phyloP scores from a whole-genome alignment of 2,797 vertebrate species.

The Cuculus canorus region DNA sequence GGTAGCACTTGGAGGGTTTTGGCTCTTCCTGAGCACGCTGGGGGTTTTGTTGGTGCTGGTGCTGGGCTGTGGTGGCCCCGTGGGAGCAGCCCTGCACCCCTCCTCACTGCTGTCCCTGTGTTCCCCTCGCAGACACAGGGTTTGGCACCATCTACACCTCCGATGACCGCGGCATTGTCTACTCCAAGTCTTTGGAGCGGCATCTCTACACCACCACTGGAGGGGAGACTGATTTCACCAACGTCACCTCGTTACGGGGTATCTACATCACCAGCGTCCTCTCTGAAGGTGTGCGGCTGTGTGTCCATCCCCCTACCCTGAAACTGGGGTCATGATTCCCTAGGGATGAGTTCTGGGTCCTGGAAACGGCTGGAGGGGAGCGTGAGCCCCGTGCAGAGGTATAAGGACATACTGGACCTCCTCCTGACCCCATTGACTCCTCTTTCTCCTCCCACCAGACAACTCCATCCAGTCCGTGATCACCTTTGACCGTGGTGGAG shows the following conservation, averaged over 20 bases:
- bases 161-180: constrained; percentile 90
- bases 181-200: constrained; percentile 92
- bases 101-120: neutral
- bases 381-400: fast-evolving
- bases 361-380: neutral
- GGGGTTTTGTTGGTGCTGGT: fast-evolving
- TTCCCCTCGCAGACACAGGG: constrained; percentile 82
- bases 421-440: fast-evolving
- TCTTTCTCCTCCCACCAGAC: constrained; percentile 76
- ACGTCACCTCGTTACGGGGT: constrained; percentile 91
- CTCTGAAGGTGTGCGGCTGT: constrained; percentile 80
- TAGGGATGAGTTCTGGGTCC: no score
- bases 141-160: constrained; percentile 94
- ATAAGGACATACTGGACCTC: fast-evolving
- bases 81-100: neutral
- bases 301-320: neutral
- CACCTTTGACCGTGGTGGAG: constrained; percentile 92
- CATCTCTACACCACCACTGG: constrained; percentile 92
- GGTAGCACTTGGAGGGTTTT: neutral
- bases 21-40: neutral
- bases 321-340: neutral
- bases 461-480: constrained; percentile 90
- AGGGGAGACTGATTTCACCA: constrained; percentile 94
- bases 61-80: no score
- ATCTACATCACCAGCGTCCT: constrained; percentile 91